Conservation (phyloP, 1,140 invertebrate genomes). For the Drosophila neocordata region DNA sequence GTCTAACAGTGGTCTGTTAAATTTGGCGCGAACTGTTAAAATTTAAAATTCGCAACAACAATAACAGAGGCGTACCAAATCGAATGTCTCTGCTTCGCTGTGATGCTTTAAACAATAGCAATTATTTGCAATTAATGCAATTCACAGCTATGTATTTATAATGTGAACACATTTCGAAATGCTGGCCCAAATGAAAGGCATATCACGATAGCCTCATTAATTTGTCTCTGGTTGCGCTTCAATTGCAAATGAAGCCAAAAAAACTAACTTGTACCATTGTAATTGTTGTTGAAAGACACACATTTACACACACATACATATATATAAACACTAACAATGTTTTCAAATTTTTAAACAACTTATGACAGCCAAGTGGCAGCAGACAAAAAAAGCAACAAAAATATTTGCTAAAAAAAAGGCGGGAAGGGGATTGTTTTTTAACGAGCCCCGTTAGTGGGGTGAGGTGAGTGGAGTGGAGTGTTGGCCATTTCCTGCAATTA, state of each 20-base stretch:
- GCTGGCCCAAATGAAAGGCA: constrained; percentile 16
- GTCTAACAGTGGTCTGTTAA: constrained; percentile 1
- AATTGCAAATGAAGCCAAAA: constrained; percentile 31
- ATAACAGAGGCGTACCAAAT: not conserved
- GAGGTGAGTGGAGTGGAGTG: constrained; percentile 20
- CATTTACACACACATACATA: not conserved
- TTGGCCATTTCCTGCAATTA: constrained; percentile 63
- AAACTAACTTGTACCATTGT: not conserved
- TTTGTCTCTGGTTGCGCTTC: constrained; percentile 37
- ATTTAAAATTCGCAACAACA: not conserved
- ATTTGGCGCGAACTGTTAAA: not conserved
- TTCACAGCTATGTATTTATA: constrained; percentile 6
- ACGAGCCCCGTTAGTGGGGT: constrained; percentile 4
- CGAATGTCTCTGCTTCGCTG: not conserved
- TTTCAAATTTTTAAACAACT: constrained; percentile 36
- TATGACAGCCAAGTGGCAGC: constrained; percentile 33
- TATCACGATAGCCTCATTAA: constrained; percentile 47
- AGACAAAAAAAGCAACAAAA: not conserved
- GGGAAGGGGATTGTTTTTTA: constrained; percentile 38
- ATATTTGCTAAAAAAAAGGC: constrained; percentile 22
- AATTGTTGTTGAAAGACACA: no score
- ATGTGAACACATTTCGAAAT: constrained; percentile 45
- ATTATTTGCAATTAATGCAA: constrained; percentile 14
- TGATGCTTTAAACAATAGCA: constrained; percentile 8
- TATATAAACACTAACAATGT: constrained; percentile 30